A percentile compares a stretch with the other conserved stretches of the same genome.
These are phyloP conservation scores for Zeugodacus cucurbitae DNA, from an alignment of 1,140 invertebrate species.

Conservation along the genomic window DNA sequence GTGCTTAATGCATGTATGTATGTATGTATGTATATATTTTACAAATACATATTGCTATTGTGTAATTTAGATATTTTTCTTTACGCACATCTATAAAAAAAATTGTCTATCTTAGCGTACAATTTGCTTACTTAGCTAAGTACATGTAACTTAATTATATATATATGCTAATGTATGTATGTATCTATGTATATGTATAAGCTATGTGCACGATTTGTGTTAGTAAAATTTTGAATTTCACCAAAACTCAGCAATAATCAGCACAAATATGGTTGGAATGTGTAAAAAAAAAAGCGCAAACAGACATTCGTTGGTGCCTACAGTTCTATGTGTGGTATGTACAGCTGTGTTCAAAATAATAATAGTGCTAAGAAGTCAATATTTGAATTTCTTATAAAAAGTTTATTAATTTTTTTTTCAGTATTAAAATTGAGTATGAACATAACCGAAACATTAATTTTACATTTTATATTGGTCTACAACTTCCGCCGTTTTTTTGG, in stretches of 20 bases:
- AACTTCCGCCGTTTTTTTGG: no score
- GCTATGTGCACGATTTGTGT: not conserved
- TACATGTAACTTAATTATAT: not conserved
- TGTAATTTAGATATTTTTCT: not conserved
- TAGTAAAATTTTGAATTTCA: not conserved
- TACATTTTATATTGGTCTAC: no score
- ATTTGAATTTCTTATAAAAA: no score
- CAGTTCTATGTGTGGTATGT: no score
- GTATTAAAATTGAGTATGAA: no score
- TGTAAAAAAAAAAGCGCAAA: not conserved
- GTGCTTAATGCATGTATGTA: not conserved
- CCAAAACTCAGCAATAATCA: not conserved
- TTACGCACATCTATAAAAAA: conserved; percentile 23
- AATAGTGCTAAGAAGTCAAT: no score
- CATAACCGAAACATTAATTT: no score
- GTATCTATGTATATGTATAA: not conserved
- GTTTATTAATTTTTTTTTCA: no score
- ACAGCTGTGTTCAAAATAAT: no score
- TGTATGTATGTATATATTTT: not conserved
- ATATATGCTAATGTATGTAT: not conserved
- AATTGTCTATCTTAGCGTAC: not conserved
- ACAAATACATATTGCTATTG: conserved; percentile 26
- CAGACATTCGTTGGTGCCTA: not conserved
- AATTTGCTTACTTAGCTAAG: not conserved
- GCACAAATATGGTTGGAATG: not conserved